Evolutionary conservation across 2,797 vertebrate species (phyloP).

Genomic region (Darevskia mixta): DNA sequence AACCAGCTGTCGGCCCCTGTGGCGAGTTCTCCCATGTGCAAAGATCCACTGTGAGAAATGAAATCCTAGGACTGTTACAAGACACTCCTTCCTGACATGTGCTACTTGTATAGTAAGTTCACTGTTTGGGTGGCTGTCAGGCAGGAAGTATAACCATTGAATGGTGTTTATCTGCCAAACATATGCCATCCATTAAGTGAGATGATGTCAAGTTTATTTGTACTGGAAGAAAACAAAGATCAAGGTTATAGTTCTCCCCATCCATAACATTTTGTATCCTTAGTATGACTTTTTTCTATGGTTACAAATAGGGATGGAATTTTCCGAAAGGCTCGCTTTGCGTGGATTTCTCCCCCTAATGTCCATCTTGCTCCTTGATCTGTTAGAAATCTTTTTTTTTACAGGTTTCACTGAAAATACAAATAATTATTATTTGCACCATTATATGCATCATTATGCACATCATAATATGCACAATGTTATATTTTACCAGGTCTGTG

Average conservation of each 20-base stretch:
- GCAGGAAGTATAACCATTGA: conserved; percentile 69
- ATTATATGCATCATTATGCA: too few species aligned
- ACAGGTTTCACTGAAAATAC: too few species aligned
- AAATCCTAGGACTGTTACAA: conserved; percentile 68
- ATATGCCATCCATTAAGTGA: conserved; percentile 68
- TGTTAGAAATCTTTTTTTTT: too few species aligned
- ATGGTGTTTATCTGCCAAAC: conserved; percentile 73
- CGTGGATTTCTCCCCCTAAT: too few species aligned
- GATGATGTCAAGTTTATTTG: conserved; percentile 61
- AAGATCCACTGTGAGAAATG: conserved; percentile 73
- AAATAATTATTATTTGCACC: too few species aligned
- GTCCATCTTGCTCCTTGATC: too few species aligned
- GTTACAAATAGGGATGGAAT: neutral
- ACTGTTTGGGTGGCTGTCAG: conserved; percentile 67
- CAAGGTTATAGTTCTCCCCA: neutral
- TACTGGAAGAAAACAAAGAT: conserved; percentile 44
- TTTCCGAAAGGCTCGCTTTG: too few species aligned
- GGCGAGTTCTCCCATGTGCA: neutral
- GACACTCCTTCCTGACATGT: conserved; percentile 68
- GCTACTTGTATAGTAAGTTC: conserved; percentile 73
- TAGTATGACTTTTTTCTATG: neutral
- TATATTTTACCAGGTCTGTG: too few species aligned
- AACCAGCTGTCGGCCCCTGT: conserved; percentile 55
- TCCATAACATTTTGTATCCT: conserved; percentile 1
- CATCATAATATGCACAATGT: too few species aligned